These are phyloP conservation scores for Trematomus loennbergii DNA, from an alignment of 2,113 vertebrate genomes.

Conservation along the genomic window DNA sequence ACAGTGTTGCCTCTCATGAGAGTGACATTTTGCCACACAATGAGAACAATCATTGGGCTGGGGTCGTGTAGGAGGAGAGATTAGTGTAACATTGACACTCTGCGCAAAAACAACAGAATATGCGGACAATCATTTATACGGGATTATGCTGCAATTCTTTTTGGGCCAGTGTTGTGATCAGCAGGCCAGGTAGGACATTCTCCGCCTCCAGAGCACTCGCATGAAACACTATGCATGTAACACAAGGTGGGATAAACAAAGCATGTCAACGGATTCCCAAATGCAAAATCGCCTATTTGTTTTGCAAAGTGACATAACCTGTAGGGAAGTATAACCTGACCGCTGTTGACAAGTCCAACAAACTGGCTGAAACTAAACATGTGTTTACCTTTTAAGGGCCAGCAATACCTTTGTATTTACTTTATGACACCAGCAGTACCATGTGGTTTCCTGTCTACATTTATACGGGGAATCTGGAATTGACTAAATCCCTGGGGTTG, in stretches of 20 bases:
- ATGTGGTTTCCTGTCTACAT: not conserved
- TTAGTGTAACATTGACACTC: constrained; percentile 29
- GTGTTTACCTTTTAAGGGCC: not conserved
- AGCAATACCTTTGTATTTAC: not conserved
- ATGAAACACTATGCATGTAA: not conserved
- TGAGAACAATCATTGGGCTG: constrained; percentile 35
- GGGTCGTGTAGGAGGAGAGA: constrained; percentile 37
- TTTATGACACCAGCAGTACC: not conserved
- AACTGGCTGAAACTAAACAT: not conserved
- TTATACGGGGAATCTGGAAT: not conserved
- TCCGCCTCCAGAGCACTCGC: not conserved
- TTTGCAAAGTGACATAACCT: constrained; percentile 34
- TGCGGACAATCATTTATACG: not conserved
- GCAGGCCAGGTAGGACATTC: not conserved
- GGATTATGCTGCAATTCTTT: not conserved
- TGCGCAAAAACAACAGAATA: not conserved
- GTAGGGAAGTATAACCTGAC: not conserved
- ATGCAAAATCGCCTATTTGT: constrained; percentile 65
- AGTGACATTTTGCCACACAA: constrained; percentile 57
- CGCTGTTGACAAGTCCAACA: constrained; percentile 16
- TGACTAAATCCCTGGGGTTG: not conserved
- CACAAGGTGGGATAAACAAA: constrained; percentile 25
- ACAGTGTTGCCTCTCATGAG: constrained; percentile 40
- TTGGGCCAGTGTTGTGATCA: not conserved
- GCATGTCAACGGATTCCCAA: constrained; percentile 22